A percentile compares a stretch with the other conserved stretches of the same genome.
Conservation (phyloP, 2,888 invertebrate species). For the Calameuta idolon region DNA sequence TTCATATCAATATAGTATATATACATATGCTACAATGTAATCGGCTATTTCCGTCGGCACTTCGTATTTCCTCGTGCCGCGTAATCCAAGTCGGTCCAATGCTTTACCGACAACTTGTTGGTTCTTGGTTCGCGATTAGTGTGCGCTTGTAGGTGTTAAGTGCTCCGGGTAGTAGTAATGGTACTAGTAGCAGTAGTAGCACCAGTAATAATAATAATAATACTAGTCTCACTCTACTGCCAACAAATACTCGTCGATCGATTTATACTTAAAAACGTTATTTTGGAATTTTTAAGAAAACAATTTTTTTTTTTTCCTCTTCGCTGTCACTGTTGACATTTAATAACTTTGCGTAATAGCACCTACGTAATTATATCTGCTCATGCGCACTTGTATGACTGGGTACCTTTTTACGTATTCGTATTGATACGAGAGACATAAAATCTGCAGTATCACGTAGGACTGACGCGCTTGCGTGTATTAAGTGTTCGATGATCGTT, state of each 20-base stretch:
- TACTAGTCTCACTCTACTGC: neutral
- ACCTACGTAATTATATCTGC: neutral
- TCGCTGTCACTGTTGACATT: neutral
- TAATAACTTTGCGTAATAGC: neutral
- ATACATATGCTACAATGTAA: neutral
- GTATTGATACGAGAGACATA: neutral
- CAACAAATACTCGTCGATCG: neutral
- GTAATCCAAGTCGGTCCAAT: neutral
- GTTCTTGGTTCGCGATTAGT: neutral
- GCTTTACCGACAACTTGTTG: neutral
- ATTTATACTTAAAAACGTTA: neutral
- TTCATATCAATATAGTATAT: neutral
- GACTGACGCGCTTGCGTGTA: neutral
- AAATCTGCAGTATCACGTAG: neutral
- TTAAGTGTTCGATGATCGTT: neutral
- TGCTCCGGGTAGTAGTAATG: neutral
- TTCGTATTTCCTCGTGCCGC: neutral
- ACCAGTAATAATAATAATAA: no score
- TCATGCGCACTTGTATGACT: neutral
- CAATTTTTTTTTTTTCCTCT: neutral
- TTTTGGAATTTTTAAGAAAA: neutral
- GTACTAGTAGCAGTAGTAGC: no score
- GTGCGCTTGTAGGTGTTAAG: neutral
- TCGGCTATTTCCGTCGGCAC: neutral
- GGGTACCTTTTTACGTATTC: neutral